Evolutionary conservation across 2,797 vertebrate genomes (phyloP), one percentile per base, ranked within the genome.

Genomic region (Linurgus olivaceus): DNA sequence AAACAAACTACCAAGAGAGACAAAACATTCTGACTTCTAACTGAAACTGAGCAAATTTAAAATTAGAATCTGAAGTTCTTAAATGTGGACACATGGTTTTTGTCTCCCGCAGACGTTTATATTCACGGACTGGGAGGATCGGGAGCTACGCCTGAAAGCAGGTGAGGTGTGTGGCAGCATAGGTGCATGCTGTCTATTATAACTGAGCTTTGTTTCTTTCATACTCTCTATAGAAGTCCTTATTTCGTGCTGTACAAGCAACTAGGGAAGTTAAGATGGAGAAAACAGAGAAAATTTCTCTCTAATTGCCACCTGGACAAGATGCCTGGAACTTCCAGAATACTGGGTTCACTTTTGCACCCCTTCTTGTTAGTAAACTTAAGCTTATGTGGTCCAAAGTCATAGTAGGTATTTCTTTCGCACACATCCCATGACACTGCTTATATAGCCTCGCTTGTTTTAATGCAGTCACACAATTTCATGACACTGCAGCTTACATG

Each of bases 91-190:
- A 13, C 24, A 4, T 3, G 3, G 0, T 51, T 63, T 77, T 67
- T 98, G 48, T 98, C 97, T 94, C 38, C 61, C 26, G 11, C 96
- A 99, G 99, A 99, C 99, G 0, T 99, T 98, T 96, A 99, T 99
- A 94, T 99, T 99, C 96, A 99, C 99, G 0, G 99, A 99, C 50
- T 98, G 98, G 29, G 99, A 99, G 33, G 99, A 99, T 96, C 98
- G 58, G 42, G 98, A 98, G 74, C 98, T 99, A 10, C 98, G 96
- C 59, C 94, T 92, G 86, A 98, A 97, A 96, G 97, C 98, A 80
- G 98, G 99, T 99, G 96, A 96, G 96, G 23, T 62, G 13, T 42
- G 73, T 7, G 16, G 42, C 9, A 1, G 45, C 8, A 1, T 2
- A 59, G 54, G 35, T 33, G 33, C 7, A 3, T 1, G 17, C 31